phyloP scores from a whole-genome alignment of 2,888 invertebrate species.

The Meiosimyza platycephala region DNA sequence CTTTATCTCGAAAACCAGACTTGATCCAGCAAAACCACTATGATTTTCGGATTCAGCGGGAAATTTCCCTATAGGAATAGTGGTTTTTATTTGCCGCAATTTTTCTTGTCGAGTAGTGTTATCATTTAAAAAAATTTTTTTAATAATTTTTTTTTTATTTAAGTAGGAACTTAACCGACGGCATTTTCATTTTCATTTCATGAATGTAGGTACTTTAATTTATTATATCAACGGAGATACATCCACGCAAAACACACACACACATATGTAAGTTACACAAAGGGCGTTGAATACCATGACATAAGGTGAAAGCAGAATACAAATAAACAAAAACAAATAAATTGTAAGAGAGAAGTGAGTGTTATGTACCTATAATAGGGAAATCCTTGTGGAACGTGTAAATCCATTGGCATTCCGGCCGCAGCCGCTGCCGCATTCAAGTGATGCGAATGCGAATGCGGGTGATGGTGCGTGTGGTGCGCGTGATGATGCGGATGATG shows the following conservation, averaged over 20 bases:
- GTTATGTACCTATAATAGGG: constrained; percentile 84
- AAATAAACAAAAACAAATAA: constrained; percentile 8
- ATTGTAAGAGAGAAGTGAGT: not conserved
- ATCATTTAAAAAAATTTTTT: too few relatives aligned
- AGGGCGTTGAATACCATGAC: not conserved
- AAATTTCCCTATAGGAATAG: too few relatives aligned
- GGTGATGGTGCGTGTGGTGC: constrained; percentile 68
- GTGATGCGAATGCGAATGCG: constrained; percentile 69
- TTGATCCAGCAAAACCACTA: too few relatives aligned
- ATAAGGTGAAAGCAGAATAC: not conserved
- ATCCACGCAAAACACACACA: not conserved
- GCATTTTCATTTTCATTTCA: too few relatives aligned
- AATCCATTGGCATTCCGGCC: constrained; percentile 86
- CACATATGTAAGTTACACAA: not conserved
- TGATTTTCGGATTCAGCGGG: too few relatives aligned
- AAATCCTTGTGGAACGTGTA: constrained; percentile 91
- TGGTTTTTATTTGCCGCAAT: too few relatives aligned
- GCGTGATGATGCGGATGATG: constrained; percentile 56
- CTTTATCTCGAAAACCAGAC: too few relatives aligned
- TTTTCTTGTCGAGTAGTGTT: too few relatives aligned
- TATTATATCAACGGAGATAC: not conserved
- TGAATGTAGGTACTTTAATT: too few relatives aligned
- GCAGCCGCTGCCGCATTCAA: constrained; percentile 62
- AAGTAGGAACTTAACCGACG: too few relatives aligned
- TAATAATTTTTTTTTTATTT: too few relatives aligned